Evolutionary conservation across 2,113 vertebrate genomes (phyloP).

Genomic region (Falco punctatus): DNA sequence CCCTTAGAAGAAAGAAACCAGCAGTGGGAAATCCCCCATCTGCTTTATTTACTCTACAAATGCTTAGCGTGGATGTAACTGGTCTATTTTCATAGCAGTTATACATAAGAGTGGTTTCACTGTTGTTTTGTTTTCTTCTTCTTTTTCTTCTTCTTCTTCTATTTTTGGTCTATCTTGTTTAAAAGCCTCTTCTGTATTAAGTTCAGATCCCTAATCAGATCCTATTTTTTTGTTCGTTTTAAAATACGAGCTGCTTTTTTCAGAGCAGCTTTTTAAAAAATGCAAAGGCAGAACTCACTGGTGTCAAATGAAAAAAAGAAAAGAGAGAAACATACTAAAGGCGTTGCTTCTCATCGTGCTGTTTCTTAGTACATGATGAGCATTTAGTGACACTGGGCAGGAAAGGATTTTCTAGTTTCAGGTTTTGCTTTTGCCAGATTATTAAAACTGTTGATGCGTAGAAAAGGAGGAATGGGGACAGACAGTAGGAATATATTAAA

Average conservation of each 20-base stretch:
- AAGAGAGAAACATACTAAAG: not conserved
- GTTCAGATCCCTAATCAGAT: not conserved
- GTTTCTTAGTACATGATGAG: not conserved
- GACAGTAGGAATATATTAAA: not conserved
- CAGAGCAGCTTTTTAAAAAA: not conserved
- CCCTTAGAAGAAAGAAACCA: slow-evolving; percentile 18
- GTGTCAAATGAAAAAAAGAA: not conserved
- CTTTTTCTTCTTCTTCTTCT: accelerated
- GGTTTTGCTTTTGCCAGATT: not conserved
- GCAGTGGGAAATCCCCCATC: slow-evolving; percentile 36
- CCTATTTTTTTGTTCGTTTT: not conserved
- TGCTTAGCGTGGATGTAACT: not conserved
- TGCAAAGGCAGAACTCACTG: not conserved
- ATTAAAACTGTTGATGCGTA: not conserved
- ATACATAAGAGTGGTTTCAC: not conserved
- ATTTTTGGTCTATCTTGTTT: not conserved
- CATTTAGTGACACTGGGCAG: not conserved
- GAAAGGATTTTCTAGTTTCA: not conserved
- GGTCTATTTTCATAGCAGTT: not conserved
- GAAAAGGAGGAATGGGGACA: not conserved
- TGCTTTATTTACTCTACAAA: slow-evolving; percentile 32
- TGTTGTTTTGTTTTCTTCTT: not conserved
- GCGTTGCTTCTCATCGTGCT: not conserved
- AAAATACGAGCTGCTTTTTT: not conserved
- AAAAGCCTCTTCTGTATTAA: not conserved